Conservation (phyloP, 2,888 invertebrate genomes). For the Shargacucullia verbasci region DNA sequence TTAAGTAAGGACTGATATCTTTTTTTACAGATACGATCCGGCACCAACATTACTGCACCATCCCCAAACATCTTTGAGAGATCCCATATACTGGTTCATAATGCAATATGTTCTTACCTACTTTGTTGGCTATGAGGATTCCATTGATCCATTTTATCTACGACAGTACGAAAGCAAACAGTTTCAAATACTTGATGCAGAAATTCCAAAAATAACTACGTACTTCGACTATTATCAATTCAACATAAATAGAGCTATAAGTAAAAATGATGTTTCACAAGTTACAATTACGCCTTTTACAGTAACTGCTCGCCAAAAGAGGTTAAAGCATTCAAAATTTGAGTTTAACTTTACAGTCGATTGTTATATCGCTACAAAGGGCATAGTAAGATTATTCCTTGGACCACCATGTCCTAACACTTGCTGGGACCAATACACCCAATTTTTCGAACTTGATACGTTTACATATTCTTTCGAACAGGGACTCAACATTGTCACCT, state of each 20-base stretch:
- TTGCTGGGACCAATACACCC: conserved; percentile 71
- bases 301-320: conserved; percentile 74
- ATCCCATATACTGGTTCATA: conserved; percentile 78
- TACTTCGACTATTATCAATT: conserved; percentile 76
- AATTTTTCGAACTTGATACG: conserved; percentile 77
- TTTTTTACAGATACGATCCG: conserved; percentile 76
- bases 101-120: conserved; percentile 73
- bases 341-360: conserved; percentile 71
- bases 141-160: conserved; percentile 70
- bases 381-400: conserved; percentile 75
- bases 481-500: conserved; percentile 73
- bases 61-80: conserved; percentile 79
- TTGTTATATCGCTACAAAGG: conserved; percentile 63
- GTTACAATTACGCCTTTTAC: conserved; percentile 52
- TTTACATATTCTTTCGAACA: conserved; percentile 65
- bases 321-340: conserved; percentile 73
- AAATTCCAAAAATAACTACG: conserved; percentile 72
- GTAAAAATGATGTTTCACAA: conserved; percentile 45
- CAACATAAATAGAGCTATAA: conserved; percentile 68
- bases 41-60: conserved; percentile 81
- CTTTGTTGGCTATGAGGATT: conserved; percentile 71
- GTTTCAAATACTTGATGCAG: conserved; percentile 66
- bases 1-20: neutral
- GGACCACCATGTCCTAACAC: conserved; percentile 74
- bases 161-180: conserved; percentile 69